Percentiles rank a stretch among this genome's conserved stretches.
Evolutionary conservation across 2,797 vertebrate species (phyloP).

Genomic region (Aythya fuligula): DNA sequence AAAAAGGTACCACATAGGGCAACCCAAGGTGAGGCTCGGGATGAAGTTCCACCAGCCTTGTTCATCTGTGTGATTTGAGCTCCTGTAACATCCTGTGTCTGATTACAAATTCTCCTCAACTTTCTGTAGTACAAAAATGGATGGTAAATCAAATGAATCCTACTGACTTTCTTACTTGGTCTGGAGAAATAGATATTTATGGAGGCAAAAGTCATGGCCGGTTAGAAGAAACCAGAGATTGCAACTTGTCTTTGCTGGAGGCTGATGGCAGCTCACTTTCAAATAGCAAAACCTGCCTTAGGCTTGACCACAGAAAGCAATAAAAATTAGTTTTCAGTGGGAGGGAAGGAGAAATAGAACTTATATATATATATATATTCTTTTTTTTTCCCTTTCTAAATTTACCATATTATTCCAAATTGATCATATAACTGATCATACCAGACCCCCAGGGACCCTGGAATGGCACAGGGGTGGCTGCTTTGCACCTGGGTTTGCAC

Average conservation of each 20-base stretch:
- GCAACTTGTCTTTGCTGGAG: constrained; percentile 5
- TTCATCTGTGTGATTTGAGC: accelerated
- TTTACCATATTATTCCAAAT: neutral
- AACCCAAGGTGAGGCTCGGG: accelerated
- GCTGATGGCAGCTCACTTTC: constrained; percentile 21
- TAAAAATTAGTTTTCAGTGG: constrained; percentile 23
- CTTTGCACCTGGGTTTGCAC: neutral
- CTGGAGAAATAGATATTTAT: constrained; percentile 31
- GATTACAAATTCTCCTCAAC: neutral
- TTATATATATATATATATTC: neutral
- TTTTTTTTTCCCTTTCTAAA: neutral
- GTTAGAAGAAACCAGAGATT: neutral
- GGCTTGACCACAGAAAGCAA: constrained; percentile 37
- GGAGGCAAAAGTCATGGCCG: neutral
- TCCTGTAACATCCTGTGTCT: accelerated
- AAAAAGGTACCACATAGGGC: neutral
- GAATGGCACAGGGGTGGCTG: accelerated
- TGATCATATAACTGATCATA: no score
- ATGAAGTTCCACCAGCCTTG: neutral
- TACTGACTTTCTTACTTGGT: neutral
- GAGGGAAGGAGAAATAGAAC: neutral
- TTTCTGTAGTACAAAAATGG: neutral
- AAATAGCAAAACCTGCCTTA: constrained; percentile 29
- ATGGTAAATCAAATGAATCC: neutral
- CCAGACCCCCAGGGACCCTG: accelerated